Evolutionary conservation across 2,113 vertebrate species (phyloP), one percentile per base, ranked within the genome.

Genomic region (Emydura subglobosa): DNA sequence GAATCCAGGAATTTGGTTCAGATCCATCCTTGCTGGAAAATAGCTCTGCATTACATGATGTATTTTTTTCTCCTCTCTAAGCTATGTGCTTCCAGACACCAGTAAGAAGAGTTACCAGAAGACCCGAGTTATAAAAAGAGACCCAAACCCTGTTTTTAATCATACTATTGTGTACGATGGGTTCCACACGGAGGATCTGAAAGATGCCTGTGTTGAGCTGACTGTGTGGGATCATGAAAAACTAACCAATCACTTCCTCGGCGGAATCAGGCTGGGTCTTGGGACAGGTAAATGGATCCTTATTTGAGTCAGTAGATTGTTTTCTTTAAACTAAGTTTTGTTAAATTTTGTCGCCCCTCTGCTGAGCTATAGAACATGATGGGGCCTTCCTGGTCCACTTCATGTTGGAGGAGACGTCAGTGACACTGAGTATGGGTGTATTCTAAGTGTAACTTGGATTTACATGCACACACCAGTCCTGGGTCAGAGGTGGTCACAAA

Each of bases 91-190:
- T 79, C 98, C 98, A 68, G 98, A 98, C 93, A 98, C 98, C 78
- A 98, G 98, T 86, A 98, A 98, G 95, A 98, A 98, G 96, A 98
- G 98, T 84, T 98, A 98, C 85, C 98, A 98, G 27, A 98, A 98
- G 94, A 98, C 98, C 21, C 92, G 98, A 79, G 93, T 98, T 51
- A 95, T 98, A 82, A 98, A 98, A 74, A 97, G 97, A 90, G 97
- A 98, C 87, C 79, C 96, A 54, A 98, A 98, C 88, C 98, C 98
- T 3, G 85, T 98, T 89, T 98, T 98, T 86, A 98, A 98, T 90
- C 98, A 98, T 93, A 98, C 98, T 2, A 98, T 98, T 88, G 98
- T 98, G 1, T 98, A 98, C 1, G 98, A 98, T 51, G 98, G 98
- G 47, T 98, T 98, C 57, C 98, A 98, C 21, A 98, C 98, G 0